Base-by-base conservation (phyloP, 2,797 vertebrate genomes). In the Paramormyrops hopkinsi region DNA sequence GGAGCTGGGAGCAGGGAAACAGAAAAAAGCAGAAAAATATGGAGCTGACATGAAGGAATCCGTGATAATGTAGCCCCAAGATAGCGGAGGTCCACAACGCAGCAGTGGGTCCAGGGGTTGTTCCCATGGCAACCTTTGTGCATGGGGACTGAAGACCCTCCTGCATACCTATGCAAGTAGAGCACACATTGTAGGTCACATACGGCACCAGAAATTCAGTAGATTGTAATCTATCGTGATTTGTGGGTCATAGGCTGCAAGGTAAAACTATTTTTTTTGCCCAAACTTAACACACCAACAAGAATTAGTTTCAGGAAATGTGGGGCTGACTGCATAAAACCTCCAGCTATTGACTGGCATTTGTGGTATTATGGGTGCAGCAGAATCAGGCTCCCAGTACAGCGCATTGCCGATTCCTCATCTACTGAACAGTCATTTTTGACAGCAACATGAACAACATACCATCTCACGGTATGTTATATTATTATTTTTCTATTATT, bases 61-160 rank as follows among this genome's bases (percentile, higher is more conserved):
- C 92, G 94, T 94, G 91, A 94, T 94, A 92, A 93, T 94, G 94
- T 93, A 91, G 91, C 91, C 92, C 92, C 91, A 92, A 95, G 95
- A 95, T 94, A 94, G 95, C 93, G 87, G 92, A 93, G 92, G 91
- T 92, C 94, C 93, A 93, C 92, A 94, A 91, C 95, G 93, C 94
- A 95, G 94, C 94, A 95, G 91, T 92, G 92, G 87, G 91, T 94
- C 92, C 89, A 90, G 93, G 93, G 92, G 94, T 94, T 92, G 94
- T 97, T 97, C 94, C 96, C 96, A 96, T 97, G 96, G 97, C 96
- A 97, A 97, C 96, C 94, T 90, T 88, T 90, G 92, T 94, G 94
- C 92, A 89, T 92, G 93, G 94, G 96, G 94, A 93, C 91, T 92
- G 50, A 90, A 89, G 88, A 92, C 90, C 91, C 91, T 91, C 93